Percentiles rank a stretch among this genome's conserved stretches.
Evolutionary conservation across 1,140 invertebrate genomes (phyloP).

Genomic region (Pseudomyrmex dendroicus): DNA sequence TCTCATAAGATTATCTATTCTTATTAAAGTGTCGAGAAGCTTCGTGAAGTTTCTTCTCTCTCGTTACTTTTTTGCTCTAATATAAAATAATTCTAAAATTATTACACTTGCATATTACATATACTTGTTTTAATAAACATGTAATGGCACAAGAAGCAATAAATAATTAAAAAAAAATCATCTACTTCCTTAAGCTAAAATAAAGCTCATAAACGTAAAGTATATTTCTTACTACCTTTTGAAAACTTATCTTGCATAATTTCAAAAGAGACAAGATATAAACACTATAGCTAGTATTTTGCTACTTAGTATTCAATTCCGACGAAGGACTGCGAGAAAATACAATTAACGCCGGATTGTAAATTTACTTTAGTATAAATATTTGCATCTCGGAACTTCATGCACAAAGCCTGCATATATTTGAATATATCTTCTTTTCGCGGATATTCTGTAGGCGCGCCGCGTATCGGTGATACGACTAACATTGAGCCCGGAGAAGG

Average conservation of each 20-base stretch:
- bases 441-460: constrained; percentile 24
- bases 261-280: constrained; percentile 12
- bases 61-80: background rate
- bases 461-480: constrained; percentile 53
- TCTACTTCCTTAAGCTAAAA: background rate
- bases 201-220: background rate
- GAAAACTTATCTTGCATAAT: constrained; percentile 46
- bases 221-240: constrained; percentile 9
- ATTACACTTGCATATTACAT: background rate
- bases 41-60: background rate
- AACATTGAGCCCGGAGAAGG: constrained; percentile 25
- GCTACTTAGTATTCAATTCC: constrained; percentile 44
- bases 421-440: constrained; percentile 52
- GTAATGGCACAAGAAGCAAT: background rate
- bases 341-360: constrained; percentile 57
- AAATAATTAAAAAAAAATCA: background rate
- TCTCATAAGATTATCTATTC: constrained; percentile 23
- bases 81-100: background rate
- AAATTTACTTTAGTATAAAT: constrained; percentile 54
- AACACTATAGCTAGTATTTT: constrained; percentile 16
- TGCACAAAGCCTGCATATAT: constrained; percentile 50
- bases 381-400: constrained; percentile 39
- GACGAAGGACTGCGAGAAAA: constrained; percentile 31
- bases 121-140: background rate
- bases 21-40: too few relatives aligned